phyloP scores from a whole-genome alignment of 2,113 vertebrate genomes.

The Syngnathoides biaculeatus region DNA sequence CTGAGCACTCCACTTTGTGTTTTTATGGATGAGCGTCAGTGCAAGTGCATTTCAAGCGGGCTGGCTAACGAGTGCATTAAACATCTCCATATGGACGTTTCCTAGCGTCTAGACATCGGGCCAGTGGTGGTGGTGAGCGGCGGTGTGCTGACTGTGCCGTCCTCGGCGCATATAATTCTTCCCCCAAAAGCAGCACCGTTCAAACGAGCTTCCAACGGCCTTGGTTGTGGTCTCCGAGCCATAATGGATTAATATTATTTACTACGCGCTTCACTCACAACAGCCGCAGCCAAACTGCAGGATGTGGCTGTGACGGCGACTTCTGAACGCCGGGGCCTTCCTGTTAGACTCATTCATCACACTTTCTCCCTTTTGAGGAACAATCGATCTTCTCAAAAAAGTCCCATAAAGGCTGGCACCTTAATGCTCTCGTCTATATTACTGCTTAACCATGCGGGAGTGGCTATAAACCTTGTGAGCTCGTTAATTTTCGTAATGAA shows the following conservation, averaged over 20 bases:
- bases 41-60: slow-evolving; percentile 74
- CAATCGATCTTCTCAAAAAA: slow-evolving; percentile 1
- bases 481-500: slow-evolving; percentile 8
- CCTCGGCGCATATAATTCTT: slow-evolving; percentile 59
- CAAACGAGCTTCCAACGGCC: slow-evolving; percentile 57
- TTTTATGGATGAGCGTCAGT: slow-evolving; percentile 77
- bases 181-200: slow-evolving; percentile 54
- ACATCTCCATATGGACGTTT: slow-evolving; percentile 72
- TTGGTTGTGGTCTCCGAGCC: slow-evolving; percentile 44
- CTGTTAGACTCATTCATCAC: slow-evolving; percentile 2
- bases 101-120: slow-evolving; percentile 68
- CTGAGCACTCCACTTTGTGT: slow-evolving; percentile 64
- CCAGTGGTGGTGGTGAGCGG: slow-evolving; percentile 61
- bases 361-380: neutral
- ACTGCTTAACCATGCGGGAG: neutral
- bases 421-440: slow-evolving; percentile 2
- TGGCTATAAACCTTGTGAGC: slow-evolving; percentile 6
- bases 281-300: slow-evolving; percentile 46
- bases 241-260: slow-evolving; percentile 61
- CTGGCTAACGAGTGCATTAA: slow-evolving; percentile 76
- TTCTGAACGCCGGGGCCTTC: neutral
- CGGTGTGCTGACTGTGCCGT: slow-evolving; percentile 66
- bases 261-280: slow-evolving; percentile 47
- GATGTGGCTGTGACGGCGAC: slow-evolving; percentile 53
- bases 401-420: slow-evolving; percentile 1